Percentiles rank a stretch among this genome's conserved stretches.
phyloP scores from a whole-genome alignment of 2,888 invertebrate genomes.

The Nemapogon koenigi region DNA sequence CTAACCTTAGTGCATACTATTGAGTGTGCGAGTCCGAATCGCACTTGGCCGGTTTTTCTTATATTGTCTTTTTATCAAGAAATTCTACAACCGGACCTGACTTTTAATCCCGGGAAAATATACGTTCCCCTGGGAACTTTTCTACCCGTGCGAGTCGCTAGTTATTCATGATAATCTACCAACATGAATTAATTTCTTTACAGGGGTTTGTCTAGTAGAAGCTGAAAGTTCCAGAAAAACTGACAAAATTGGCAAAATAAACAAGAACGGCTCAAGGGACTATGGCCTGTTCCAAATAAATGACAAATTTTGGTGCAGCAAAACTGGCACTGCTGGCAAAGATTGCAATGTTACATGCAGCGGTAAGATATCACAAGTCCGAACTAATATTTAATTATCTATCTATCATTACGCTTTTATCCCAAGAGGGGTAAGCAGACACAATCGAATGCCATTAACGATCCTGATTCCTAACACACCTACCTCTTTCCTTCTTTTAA shows the following conservation, averaged over 20 bases:
- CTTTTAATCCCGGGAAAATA: background rate
- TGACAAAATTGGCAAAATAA: conserved; percentile 34
- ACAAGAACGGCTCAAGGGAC: conserved; percentile 54
- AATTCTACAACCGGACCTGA: background rate
- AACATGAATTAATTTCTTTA: conserved; percentile 5
- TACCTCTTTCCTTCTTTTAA: too few relatives aligned
- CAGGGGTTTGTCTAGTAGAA: conserved; percentile 55
- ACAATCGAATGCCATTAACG: too few relatives aligned
- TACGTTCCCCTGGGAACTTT: too few relatives aligned
- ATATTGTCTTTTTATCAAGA: too few relatives aligned
- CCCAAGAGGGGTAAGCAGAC: too few relatives aligned
- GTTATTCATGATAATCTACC: background rate
- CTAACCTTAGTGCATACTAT: too few relatives aligned
- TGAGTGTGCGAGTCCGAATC: too few relatives aligned
- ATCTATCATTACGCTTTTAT: too few relatives aligned
- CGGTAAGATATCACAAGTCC: conserved; percentile 21
- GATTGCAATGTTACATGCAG: conserved; percentile 43
- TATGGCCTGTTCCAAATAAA: conserved; percentile 60
- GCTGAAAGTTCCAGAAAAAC: conserved; percentile 49
- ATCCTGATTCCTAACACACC: background rate
- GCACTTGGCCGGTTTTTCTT: too few relatives aligned
- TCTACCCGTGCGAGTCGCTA: too few relatives aligned
- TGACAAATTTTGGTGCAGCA: conserved; percentile 50
- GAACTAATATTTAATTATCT: background rate
- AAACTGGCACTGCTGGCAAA: conserved; percentile 32